These are phyloP conservation scores for Ormyrus rosae DNA, from an alignment of 2,888 invertebrate genomes.

Conservation along the genomic window DNA sequence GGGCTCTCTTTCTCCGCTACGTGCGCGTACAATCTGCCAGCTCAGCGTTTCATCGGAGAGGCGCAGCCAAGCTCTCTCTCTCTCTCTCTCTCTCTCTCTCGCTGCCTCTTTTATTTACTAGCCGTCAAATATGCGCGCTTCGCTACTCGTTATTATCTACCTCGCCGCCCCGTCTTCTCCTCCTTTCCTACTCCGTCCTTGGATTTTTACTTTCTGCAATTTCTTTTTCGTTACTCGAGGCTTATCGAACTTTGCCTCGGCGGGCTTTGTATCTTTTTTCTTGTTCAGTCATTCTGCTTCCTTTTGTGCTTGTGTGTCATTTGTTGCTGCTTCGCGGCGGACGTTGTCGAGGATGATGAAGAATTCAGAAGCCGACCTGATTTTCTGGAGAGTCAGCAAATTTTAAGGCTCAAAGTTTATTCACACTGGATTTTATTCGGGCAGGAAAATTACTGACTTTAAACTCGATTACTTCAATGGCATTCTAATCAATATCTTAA, in stretches of 20 bases:
- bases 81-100: constrained; percentile 12
- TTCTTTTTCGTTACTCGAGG: too few relatives aligned
- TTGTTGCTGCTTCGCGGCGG: neutral
- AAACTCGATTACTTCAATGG: too few relatives aligned
- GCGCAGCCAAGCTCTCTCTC: constrained; percentile 32
- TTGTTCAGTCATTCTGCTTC: neutral
- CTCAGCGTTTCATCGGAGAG: constrained; percentile 67
- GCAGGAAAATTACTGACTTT: too few relatives aligned
- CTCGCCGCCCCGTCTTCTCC: neutral
- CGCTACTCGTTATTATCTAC: constrained; percentile 25
- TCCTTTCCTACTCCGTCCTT: neutral
- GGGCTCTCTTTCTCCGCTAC: constrained; percentile 54
- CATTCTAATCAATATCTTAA: too few relatives aligned
- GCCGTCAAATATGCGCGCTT: constrained; percentile 30
- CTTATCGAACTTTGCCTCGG: too few relatives aligned
- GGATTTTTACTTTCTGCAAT: neutral
- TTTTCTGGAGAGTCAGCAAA: too few relatives aligned
- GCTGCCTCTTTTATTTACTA: constrained; percentile 46
- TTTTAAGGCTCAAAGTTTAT: too few relatives aligned
- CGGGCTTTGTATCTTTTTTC: neutral
- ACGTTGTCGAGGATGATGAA: too few relatives aligned
- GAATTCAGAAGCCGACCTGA: too few relatives aligned
- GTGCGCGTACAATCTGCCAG: constrained; percentile 61
- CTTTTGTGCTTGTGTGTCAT: neutral
- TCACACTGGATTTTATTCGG: too few relatives aligned